A percentile compares a stretch with the other conserved stretches of the same genome.
phyloP scores from a whole-genome alignment of 2,113 vertebrate genomes.

The Argyrosomus japonicus region DNA sequence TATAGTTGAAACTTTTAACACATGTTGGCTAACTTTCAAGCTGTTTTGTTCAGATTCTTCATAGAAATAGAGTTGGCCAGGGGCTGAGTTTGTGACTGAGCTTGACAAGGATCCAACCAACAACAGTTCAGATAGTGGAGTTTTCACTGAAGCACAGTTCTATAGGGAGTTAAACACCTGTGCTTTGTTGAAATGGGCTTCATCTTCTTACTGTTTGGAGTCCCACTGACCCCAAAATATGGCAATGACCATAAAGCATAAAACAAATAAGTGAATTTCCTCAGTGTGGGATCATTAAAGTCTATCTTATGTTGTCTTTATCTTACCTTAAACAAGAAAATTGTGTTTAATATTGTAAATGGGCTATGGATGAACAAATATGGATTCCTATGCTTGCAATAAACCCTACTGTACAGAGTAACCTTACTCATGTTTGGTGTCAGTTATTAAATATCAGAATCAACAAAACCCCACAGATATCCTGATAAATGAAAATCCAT shows the following conservation, averaged over 20 bases:
- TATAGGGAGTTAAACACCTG: not conserved
- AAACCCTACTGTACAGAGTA: not conserved
- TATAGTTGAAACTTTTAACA: slow-evolving; percentile 46
- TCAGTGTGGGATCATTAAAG: too few species aligned
- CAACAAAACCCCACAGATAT: too few species aligned
- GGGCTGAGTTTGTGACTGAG: not conserved
- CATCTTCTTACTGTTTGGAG: not conserved
- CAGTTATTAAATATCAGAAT: not conserved
- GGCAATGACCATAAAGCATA: not conserved
- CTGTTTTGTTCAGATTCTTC: not conserved
- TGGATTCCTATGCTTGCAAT: not conserved
- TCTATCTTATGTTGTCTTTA: too few species aligned
- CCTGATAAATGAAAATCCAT: not conserved
- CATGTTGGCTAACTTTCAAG: slow-evolving; percentile 37
- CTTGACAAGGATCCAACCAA: not conserved
- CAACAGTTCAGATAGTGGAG: not conserved
- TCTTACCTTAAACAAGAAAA: too few species aligned
- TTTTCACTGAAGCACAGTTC: not conserved
- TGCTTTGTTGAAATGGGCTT: not conserved
- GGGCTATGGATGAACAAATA: not conserved
- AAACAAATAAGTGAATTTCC: too few species aligned
- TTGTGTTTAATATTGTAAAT: not conserved
- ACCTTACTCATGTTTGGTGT: not conserved
- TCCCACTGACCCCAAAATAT: not conserved
- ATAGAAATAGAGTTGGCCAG: not conserved